Evolutionary conservation across 2,113 vertebrate genomes (phyloP).

Genomic region (Acanthochromis polyacanthus): DNA sequence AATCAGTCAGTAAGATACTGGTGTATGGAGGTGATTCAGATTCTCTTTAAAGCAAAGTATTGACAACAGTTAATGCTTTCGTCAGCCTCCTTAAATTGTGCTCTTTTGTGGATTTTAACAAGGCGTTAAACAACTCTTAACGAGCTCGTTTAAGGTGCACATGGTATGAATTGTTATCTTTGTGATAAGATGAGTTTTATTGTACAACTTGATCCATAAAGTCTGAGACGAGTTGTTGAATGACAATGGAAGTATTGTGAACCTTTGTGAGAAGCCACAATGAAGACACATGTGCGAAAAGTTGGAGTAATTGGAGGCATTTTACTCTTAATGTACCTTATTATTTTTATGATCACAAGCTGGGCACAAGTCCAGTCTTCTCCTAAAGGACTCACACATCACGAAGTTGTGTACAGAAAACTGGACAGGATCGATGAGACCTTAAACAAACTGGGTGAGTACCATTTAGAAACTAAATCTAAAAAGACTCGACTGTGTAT

Average conservation of each 20-base stretch:
- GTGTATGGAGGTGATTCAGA: not conserved
- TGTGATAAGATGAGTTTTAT: conserved; percentile 40
- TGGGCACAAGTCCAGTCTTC: not conserved
- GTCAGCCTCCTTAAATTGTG: not conserved
- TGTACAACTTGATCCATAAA: not conserved
- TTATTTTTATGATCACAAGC: conserved; percentile 1
- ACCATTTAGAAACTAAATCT: not conserved
- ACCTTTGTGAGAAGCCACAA: not conserved
- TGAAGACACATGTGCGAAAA: conserved; percentile 36
- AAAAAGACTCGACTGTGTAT: not conserved
- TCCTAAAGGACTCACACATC: not conserved
- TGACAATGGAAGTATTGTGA: not conserved
- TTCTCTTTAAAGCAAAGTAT: not conserved
- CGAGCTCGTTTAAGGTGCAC: no score
- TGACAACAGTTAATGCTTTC: not conserved
- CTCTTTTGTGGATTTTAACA: not conserved
- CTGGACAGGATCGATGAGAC: conserved; percentile 59
- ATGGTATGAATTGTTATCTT: conserved; percentile 4
- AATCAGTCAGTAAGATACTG: not conserved
- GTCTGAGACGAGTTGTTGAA: not conserved
- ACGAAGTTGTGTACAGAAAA: conserved; percentile 21
- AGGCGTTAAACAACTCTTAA: no score
- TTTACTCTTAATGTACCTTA: conserved; percentile 29
- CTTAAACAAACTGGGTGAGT: conserved; percentile 59
- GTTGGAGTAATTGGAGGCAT: conserved; percentile 24